Conservation (phyloP, 2,113 vertebrate genomes). For the Natator depressus region DNA sequence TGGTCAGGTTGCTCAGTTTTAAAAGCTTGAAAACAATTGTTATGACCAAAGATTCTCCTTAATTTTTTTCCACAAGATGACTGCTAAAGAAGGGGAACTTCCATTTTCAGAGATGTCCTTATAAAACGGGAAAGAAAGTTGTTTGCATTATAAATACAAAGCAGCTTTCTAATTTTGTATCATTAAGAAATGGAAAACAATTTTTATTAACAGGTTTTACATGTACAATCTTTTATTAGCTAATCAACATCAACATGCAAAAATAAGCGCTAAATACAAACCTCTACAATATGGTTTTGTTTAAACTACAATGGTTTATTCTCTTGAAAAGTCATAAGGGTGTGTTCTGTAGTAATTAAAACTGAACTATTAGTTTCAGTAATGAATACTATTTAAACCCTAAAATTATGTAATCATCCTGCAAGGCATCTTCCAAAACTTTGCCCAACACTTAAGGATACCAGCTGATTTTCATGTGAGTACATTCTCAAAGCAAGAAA, state of each 20-base stretch:
- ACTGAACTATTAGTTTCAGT: constrained; percentile 76
- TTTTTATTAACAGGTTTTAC: constrained; percentile 83
- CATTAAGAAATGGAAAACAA: constrained; percentile 79
- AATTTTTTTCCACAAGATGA: neutral
- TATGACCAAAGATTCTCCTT: neutral
- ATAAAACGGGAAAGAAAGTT: neutral
- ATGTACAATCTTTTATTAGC: constrained; percentile 90
- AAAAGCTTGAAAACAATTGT: rapidly evolving
- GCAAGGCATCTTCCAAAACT: constrained; percentile 80
- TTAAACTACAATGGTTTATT: constrained; percentile 76
- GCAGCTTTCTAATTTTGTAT: constrained; percentile 50
- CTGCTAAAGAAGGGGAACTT: neutral
- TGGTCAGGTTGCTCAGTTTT: neutral
- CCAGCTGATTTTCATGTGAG: constrained; percentile 77
- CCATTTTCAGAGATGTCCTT: neutral
- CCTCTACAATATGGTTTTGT: constrained; percentile 80
- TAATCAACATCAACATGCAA: constrained; percentile 94
- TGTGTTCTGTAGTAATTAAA: constrained; percentile 70
- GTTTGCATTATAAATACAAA: constrained; percentile 12
- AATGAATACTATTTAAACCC: constrained; percentile 69
- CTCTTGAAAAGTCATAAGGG: constrained; percentile 66
- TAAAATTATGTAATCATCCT: constrained; percentile 73
- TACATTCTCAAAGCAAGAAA: constrained; percentile 85
- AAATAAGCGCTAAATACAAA: constrained; percentile 88
- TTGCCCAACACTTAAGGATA: constrained; percentile 76